These are phyloP conservation scores for Steromphala cineraria DNA, from an alignment of 2,888 invertebrate genomes.

Conservation along the genomic window DNA sequence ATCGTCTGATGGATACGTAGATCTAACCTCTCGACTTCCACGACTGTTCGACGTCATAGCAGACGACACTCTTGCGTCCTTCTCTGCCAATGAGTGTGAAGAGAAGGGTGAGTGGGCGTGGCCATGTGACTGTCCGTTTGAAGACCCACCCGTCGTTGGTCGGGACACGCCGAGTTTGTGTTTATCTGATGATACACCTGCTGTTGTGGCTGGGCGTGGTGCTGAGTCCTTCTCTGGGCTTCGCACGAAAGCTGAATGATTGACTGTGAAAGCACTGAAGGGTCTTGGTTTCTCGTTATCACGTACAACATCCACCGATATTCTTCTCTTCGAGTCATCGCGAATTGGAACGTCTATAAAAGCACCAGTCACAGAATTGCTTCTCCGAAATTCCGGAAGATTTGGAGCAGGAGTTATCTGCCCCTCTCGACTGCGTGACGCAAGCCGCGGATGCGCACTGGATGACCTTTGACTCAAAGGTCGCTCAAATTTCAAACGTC, in stretches of 20 bases:
- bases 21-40: neutral
- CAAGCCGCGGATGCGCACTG: neutral
- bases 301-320: constrained; percentile 42
- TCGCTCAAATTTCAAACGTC: constrained; percentile 48
- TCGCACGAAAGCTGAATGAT: constrained; percentile 18
- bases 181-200: neutral
- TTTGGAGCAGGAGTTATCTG: neutral
- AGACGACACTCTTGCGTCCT: constrained; percentile 41
- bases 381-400: constrained; percentile 3
- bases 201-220: constrained; percentile 26
- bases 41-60: constrained; percentile 24
- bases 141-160: constrained; percentile 51
- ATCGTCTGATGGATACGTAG: constrained; percentile 39
- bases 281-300: constrained; percentile 36
- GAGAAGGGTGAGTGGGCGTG: constrained; percentile 48
- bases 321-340: constrained; percentile 18
- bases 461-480: neutral
- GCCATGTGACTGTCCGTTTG: constrained; percentile 44
- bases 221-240: neutral
- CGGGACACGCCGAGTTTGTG: neutral
- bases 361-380: constrained; percentile 61
- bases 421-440: neutral
- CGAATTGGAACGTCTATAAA: constrained; percentile 54
- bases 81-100: constrained; percentile 50
- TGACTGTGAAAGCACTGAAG: constrained; percentile 40